Base-by-base conservation (phyloP, 64 coral and sea anemone genomes). In the Pocillopora damicornis region DNA sequence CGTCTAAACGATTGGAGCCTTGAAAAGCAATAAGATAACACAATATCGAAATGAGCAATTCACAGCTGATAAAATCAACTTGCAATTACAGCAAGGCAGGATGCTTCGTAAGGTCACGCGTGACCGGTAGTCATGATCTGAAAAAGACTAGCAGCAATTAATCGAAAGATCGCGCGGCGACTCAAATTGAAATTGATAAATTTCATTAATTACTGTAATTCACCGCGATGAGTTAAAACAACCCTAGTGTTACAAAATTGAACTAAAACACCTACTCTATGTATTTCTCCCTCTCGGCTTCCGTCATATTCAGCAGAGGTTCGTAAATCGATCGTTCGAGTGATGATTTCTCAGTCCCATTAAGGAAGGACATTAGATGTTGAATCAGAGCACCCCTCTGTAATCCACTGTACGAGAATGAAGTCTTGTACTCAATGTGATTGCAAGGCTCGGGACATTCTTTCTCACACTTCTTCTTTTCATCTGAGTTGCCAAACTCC, bases 311-410 rank as follows among this genome's bases (percentile, higher is more conserved):
- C 22, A 79, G 60, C 37, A 79, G 56, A 60, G 76, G 76, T 45
- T 79, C 76, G 76, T 79, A 79, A 79, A 79, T 79, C 20, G 76
- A 51, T 79, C 76, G 17, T 14, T 79, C 57, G 8, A 59, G 58
- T 59, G 76, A 79, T 60, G 14, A 59, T 17, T 79, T 77, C 15
- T 16, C 57, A 79, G 5, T 79, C 22, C 22, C 23, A 22, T 79
- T 60, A 25, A 79, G 56, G 2, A 60, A 59, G 25, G 56, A 18
- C 76, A 79, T 60, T 1, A 79, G 76, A 60, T 79, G 57, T 12
- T 79, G 51, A 60, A 79, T 57, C 6, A 79, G 37, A 60, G 20
- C 56, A 0, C 59, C 51, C 20, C 45, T 59, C 20, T 79, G 76
- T 18, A 79, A 20, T 60, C 37, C 76, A 57, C 51, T 60, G 57